A percentile compares a stretch with the other conserved stretches of the same genome.
Conservation (phyloP, 2,888 invertebrate species). For the Mantis religiosa region DNA sequence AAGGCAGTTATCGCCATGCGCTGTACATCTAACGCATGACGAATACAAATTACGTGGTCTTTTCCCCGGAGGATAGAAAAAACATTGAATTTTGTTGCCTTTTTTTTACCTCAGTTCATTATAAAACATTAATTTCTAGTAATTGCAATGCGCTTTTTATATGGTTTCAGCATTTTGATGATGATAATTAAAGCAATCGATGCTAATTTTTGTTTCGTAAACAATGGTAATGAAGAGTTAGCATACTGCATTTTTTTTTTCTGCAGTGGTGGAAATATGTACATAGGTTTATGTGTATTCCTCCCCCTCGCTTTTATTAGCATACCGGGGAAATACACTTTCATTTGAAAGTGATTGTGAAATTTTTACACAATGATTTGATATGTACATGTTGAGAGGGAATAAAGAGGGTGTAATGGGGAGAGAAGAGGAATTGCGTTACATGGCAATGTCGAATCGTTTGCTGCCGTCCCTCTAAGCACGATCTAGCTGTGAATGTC, state of each 20-base stretch:
- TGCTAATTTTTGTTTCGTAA: slow-evolving; percentile 6
- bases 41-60: background rate
- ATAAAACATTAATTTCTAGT: background rate
- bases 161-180: background rate
- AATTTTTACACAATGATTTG: background rate
- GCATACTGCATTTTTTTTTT: background rate
- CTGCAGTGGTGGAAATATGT: background rate
- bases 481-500: background rate
- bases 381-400: background rate
- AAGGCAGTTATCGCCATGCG: background rate
- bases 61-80: background rate
- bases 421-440: background rate
- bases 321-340: background rate
- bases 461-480: background rate
- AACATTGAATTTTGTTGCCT: background rate
- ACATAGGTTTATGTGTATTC: slow-evolving; percentile 9
- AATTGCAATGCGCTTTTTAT: background rate
- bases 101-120: background rate
- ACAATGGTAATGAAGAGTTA: background rate
- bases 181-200: background rate
- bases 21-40: background rate
- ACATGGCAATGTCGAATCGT: background rate
- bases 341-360: slow-evolving; percentile 13
- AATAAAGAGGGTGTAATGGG: background rate
- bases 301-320: background rate